Base-by-base conservation (phyloP, 2,113 vertebrate genomes). In the Drymodes brunneopygia region DNA sequence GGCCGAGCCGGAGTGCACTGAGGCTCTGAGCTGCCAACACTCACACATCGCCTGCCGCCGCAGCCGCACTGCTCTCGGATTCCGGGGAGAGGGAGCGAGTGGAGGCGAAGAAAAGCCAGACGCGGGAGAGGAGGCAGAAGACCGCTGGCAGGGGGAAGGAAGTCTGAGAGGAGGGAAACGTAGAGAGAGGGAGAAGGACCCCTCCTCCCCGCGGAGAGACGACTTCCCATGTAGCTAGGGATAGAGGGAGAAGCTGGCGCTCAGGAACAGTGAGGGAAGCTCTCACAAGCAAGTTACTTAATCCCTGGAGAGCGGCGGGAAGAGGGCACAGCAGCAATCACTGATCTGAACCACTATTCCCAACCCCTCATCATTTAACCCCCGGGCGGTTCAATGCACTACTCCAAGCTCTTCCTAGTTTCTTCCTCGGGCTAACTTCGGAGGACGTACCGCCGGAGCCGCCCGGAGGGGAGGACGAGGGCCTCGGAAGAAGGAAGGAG, bases 181-280 rank as follows among this genome's bases (percentile, higher is more conserved):
- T 21, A 58, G 84, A 69, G 77, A 72, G 60, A 60, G 67, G 73
- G 66, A 81, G 64, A 73, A 56, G 54, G 54, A 80, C 64, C 79
- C 72, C 58, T 88, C 86, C 70, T 90, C 54, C 78, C 67, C 73
- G 58, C 38, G 47, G 88, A 96, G 83, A 92, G 71, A 89, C 90
- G 90, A 92, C 69, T 96, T 94, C 90, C 90, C 91, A 77, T 86
- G 74, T 71, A 92, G 78, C 85, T 58, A 81, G 89, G 86, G 92
- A 69, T 86, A 82, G 81, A 67, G 85, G 88, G 96, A 96, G 28
- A 80, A 80, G 83, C 90, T 94, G 58, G 71, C 38, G 84, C 95
- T 94, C 88, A 36, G 97, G 80, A 96, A 97, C 89, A 96, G 97
- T 97, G 97, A 50, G 96, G 96, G 92, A 65, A 87, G 94, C 91